Evolutionary conservation across 2,797 vertebrate species (phyloP).

Genomic region (Clarias platycephalus): DNA sequence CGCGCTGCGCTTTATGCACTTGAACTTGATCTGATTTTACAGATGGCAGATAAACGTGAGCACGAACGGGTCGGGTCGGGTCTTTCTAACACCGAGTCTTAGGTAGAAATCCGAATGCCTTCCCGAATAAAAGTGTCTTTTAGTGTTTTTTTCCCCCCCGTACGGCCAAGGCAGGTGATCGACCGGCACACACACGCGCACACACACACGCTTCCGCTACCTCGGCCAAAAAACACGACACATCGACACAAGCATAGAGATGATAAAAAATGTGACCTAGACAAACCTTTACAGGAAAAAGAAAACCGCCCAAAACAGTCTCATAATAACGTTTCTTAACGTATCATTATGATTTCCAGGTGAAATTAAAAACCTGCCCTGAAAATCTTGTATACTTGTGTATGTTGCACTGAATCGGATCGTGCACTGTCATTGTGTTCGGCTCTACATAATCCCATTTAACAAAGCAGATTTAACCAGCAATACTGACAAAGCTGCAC

Average conservation of each 20-base stretch:
- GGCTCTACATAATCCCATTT: not conserved
- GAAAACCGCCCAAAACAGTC: not conserved
- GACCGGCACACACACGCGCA: conserved; percentile 7
- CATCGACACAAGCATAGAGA: not conserved
- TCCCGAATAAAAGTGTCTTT: conserved; percentile 58
- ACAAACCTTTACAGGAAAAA: not conserved
- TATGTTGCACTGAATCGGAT: not conserved
- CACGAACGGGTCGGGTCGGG: conserved; percentile 56
- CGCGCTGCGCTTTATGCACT: conserved; percentile 63
- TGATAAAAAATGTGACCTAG: not conserved
- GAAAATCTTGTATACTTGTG: not conserved
- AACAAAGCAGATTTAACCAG: conserved; percentile 10
- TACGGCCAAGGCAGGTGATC: conserved; percentile 32
- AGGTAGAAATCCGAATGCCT: conserved; percentile 57
- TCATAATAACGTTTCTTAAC: no score
- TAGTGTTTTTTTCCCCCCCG: conserved; percentile 8
- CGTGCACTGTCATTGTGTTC: not conserved
- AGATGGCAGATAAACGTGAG: not conserved
- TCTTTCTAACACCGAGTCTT: conserved; percentile 56
- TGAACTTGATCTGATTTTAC: conserved; percentile 67
- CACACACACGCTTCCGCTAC: conserved; percentile 3
- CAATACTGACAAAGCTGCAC: conserved; percentile 29
- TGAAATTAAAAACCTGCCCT: not conserved
- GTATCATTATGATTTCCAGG: not conserved
- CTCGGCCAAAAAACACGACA: not conserved